These are phyloP conservation scores for Aphelinus certus DNA, from an alignment of 1,140 invertebrate species.

Conservation along the genomic window DNA sequence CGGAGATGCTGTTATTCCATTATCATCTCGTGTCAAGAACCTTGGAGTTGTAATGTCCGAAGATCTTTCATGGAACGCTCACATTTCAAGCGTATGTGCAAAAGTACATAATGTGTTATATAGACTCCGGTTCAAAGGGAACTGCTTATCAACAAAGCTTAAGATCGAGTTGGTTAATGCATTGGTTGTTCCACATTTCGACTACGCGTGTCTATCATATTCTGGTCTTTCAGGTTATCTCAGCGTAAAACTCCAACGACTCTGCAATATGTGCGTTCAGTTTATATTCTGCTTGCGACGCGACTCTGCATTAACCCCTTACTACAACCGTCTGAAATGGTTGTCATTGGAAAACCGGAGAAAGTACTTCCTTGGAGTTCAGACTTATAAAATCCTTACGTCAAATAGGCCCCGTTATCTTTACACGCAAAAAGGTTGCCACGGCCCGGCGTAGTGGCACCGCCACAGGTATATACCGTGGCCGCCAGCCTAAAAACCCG, in stretches of 20 bases:
- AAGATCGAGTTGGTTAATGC: background rate
- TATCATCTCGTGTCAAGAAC: background rate
- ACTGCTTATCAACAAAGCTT: background rate
- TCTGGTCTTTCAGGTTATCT: background rate
- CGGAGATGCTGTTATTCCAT: background rate
- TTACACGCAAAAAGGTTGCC: no score
- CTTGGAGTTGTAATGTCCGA: background rate
- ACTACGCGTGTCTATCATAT: background rate
- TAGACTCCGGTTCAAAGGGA: background rate
- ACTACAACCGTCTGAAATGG: background rate
- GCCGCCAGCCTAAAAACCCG: no score
- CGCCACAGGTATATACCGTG: no score
- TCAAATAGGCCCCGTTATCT: background rate
- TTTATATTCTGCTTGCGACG: background rate
- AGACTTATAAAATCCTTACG: background rate
- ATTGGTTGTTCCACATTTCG: background rate
- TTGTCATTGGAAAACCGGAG: background rate
- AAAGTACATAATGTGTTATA: background rate
- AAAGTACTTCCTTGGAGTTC: slow-evolving; percentile 1
- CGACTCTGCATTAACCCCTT: background rate
- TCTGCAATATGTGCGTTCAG: background rate
- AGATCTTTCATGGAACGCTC: background rate
- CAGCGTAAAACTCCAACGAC: background rate
- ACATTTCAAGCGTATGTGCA: background rate
- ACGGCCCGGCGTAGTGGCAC: no score